These are phyloP conservation scores for Elephas maximus DNA, from an alignment of 2,113 vertebrate species.

Conservation along the genomic window DNA sequence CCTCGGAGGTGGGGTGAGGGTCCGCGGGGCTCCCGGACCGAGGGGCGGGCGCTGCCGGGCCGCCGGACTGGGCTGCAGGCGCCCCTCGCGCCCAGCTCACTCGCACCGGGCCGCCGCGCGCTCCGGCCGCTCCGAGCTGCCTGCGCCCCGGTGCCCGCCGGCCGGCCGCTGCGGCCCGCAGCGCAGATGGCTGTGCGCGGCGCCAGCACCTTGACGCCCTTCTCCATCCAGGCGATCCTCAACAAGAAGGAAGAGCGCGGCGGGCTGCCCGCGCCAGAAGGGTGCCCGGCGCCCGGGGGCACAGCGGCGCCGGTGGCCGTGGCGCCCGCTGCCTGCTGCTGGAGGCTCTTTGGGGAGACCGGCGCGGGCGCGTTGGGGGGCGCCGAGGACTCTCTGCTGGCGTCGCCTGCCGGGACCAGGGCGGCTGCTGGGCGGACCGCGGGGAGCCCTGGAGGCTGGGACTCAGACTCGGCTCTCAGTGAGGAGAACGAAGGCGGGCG, in stretches of 20 bases:
- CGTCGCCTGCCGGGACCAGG: conserved; percentile 86
- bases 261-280: conserved; percentile 70
- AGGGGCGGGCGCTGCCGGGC: conserved; percentile 64
- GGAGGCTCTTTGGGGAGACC: conserved; percentile 92
- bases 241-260: conserved; percentile 94
- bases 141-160: not conserved
- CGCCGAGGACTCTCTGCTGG: conserved; percentile 83
- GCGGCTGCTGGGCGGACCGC: conserved; percentile 92
- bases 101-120: conserved; percentile 21
- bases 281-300: conserved; percentile 68
- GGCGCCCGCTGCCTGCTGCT: conserved; percentile 89
- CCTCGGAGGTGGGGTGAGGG: conserved; percentile 66
- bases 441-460: conserved; percentile 87
- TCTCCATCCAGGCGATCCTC: conserved; percentile 97
- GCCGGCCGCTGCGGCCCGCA: conserved; percentile 66
- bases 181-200: conserved; percentile 92
- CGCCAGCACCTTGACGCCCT: conserved; percentile 92
- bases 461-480: conserved; percentile 77
- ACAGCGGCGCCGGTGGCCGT: conserved; percentile 53
- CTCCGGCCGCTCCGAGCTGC: conserved; percentile 20
- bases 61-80: conserved; percentile 54
- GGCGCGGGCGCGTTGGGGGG: conserved; percentile 84
- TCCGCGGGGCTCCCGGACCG: conserved; percentile 43
- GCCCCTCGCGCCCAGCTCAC: conserved; percentile 38
- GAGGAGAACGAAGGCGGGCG: conserved; percentile 74